Evolutionary conservation across 2,888 invertebrate species (phyloP).

Genomic region (Cryptus armator): DNA sequence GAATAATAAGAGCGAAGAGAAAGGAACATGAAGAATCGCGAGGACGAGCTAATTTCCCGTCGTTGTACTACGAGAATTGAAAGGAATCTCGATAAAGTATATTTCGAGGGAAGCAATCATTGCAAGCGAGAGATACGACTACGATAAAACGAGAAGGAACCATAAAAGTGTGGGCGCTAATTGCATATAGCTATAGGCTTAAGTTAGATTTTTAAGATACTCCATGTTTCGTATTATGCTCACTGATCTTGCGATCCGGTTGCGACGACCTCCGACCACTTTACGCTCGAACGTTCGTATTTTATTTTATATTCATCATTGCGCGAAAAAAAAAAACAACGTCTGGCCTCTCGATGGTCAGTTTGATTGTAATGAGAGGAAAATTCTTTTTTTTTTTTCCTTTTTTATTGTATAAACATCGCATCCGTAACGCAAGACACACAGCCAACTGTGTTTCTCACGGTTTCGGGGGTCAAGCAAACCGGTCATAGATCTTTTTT

Average conservation of each 20-base stretch:
- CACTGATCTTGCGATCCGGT: slow-evolving; percentile 61
- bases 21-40: background rate
- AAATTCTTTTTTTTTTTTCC: background rate
- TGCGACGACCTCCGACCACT: slow-evolving; percentile 30
- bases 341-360: background rate
- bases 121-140: slow-evolving; percentile 1
- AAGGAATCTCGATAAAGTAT: slow-evolving; percentile 17
- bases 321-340: background rate
- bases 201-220: slow-evolving; percentile 67
- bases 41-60: background rate
- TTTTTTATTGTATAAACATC: background rate
- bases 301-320: slow-evolving; percentile 5
- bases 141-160: slow-evolving; percentile 9
- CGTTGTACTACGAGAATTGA: background rate
- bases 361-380: background rate
- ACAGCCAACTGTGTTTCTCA: background rate
- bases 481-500: slow-evolving; percentile 45
- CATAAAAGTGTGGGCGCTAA: slow-evolving; percentile 57
- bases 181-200: slow-evolving; percentile 64
- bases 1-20: background rate
- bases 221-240: slow-evolving; percentile 72
- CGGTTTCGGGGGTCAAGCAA: slow-evolving; percentile 13
- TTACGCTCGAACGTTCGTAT: slow-evolving; percentile 8
- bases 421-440: background rate
- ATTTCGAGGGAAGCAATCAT: background rate